These are phyloP conservation scores for Standfussiana lucernea DNA, from an alignment of 2,888 invertebrate genomes.

Conservation along the genomic window DNA sequence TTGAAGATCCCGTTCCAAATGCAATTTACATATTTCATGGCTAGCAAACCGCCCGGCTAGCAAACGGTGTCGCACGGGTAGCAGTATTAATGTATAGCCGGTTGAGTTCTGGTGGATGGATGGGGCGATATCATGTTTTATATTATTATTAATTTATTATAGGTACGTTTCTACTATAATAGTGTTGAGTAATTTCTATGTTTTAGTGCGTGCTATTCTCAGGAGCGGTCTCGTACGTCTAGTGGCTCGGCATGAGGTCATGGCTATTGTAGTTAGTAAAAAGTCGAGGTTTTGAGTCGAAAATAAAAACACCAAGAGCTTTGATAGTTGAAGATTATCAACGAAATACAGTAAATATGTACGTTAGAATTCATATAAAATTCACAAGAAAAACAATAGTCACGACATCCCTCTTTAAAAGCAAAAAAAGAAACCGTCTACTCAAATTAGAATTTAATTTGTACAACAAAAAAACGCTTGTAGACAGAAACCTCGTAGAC, in stretches of 20 bases:
- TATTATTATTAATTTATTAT: no score
- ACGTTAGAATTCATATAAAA: not conserved
- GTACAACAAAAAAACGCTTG: constrained; percentile 35
- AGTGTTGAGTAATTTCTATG: no score
- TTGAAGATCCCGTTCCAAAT: not conserved
- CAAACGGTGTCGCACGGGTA: not conserved
- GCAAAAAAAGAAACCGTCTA: constrained; percentile 2
- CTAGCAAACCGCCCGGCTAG: not conserved
- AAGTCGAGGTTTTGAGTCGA: not conserved
- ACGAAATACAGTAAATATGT: not conserved
- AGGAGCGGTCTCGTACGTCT: no score
- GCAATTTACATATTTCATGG: constrained; percentile 17
- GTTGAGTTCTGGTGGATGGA: not conserved
- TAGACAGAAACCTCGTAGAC: constrained; percentile 9
- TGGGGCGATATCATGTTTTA: no score
- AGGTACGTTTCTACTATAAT: not conserved
- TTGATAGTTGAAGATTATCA: not conserved
- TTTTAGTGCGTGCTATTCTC: no score
- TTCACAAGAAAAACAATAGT: not conserved
- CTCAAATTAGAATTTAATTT: constrained; percentile 53
- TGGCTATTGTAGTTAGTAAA: not conserved
- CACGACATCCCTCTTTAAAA: constrained; percentile 3
- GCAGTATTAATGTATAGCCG: not conserved
- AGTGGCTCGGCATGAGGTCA: no score
- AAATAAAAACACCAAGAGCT: not conserved